A percentile compares a stretch with the other conserved stretches of the same genome.
These are phyloP conservation scores for Volucella inanis DNA, from an alignment of 2,888 invertebrate species.

Conservation along the genomic window DNA sequence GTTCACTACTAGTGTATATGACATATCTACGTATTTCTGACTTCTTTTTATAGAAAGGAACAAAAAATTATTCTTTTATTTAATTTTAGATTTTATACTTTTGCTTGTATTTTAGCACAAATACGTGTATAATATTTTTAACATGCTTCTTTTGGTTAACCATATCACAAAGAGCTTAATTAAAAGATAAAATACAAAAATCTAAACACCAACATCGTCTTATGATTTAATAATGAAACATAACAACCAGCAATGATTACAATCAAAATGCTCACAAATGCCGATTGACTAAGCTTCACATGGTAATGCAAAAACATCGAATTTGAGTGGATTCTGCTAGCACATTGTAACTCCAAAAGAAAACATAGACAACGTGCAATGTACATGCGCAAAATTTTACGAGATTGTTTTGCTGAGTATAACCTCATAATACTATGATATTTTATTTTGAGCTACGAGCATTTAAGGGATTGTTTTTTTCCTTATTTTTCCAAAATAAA, in stretches of 20 bases:
- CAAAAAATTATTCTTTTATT: no score
- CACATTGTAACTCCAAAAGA: conserved; percentile 7
- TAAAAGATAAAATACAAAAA: conserved; percentile 4
- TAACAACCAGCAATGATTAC: conserved; percentile 5
- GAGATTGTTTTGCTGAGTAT: no score
- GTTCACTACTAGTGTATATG: no score
- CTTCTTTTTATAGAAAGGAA: no score
- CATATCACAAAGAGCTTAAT: neutral
- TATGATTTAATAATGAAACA: conserved; percentile 36
- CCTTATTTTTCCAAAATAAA: no score
- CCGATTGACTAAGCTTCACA: neutral
- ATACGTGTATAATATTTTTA: neutral
- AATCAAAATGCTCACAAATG: conserved; percentile 41
- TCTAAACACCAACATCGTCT: neutral
- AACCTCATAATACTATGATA: no score
- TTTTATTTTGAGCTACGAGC: no score
- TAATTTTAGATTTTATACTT: no score
- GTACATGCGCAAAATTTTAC: conserved; percentile 59
- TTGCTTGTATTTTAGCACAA: no score
- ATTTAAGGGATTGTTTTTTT: no score
- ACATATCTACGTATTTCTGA: no score
- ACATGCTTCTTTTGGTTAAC: neutral
- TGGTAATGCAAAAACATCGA: conserved; percentile 42
- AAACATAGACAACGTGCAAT: conserved; percentile 52
- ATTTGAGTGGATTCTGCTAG: conserved; percentile 51